Evolutionary conservation across 2,113 vertebrate genomes (phyloP), one percentile per base, ranked within the genome.

Genomic region (Hippolais icterina): DNA sequence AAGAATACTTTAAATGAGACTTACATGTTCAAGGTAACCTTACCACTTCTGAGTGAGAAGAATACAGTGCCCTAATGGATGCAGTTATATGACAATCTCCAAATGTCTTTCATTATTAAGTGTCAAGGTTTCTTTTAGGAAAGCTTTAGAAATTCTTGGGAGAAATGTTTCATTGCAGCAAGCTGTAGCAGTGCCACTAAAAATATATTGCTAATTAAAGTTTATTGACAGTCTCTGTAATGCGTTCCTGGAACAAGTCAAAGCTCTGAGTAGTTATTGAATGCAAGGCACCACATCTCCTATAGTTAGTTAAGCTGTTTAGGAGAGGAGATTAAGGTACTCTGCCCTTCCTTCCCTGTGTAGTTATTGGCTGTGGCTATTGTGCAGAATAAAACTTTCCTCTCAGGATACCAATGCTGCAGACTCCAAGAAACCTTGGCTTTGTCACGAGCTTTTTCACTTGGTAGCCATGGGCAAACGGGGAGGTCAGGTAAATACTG

Each of bases 181-280:
- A 94, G 94, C 86, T 92, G 56, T 82, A 89, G 89, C 17, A 12
- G 88, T 86, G 65, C 94, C 94, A 92, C 90, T 96, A 94, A 98
- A 95, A 96, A 97, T 96, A 95, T 95, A 92, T 95, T 97, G 83
- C 95, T 97, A 97, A 97, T 97, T 96, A 97, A 96, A 96, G 96
- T 98, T 97, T 97, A 98, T 98, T 97, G 97, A 95, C 95, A 95
- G 88, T 94, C 89, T 97, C 96, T 96, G 95, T 97, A 96, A 97
- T 97, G 95, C 3, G 19, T 97, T 97, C 96, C 97, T 96, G 93
- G 95, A 96, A 96, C 84, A 90, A 77, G 87, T 94, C 86, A 89
- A 91, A 97, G 90, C 93, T 92, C 94, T 70, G 95, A 96, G 95
- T 74, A 85, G 94, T 97, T 98, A 95, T 95, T 97, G 97, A 96